phyloP scores from a whole-genome alignment of 2,113 vertebrate species.

The Saccopteryx bilineata region DNA sequence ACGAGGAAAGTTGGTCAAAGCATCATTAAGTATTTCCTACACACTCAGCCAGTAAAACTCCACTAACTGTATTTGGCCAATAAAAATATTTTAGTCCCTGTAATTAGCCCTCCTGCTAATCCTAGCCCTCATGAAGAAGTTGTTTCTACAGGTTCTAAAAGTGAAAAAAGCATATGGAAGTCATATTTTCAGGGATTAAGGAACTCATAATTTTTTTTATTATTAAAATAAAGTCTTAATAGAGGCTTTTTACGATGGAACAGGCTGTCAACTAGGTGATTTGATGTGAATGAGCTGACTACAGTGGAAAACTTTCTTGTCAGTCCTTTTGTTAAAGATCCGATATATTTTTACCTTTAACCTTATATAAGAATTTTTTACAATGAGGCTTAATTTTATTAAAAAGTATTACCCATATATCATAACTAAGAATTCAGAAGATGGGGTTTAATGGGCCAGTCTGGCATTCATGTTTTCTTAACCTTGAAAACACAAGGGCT shows the following conservation, averaged over 20 bases:
- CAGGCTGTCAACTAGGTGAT: background rate
- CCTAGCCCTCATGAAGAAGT: background rate
- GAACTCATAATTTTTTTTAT: background rate
- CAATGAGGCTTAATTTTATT: background rate
- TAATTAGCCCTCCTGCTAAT: background rate
- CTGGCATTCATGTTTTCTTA: background rate
- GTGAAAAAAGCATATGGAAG: background rate
- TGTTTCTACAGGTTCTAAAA: slow-evolving; percentile 25
- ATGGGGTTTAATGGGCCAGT: background rate
- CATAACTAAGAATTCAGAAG: slow-evolving; percentile 1
- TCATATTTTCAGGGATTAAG: background rate
- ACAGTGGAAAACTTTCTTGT: background rate
- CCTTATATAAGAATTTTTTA: background rate
- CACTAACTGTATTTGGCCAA: background rate
- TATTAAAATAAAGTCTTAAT: slow-evolving; percentile 4
- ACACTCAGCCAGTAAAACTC: background rate
- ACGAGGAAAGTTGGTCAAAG: background rate
- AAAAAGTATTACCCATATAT: background rate
- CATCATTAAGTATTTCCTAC: background rate
- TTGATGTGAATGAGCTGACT: background rate
- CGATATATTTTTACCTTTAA: slow-evolving; percentile 7
- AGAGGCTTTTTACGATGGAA: background rate
- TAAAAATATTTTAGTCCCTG: background rate
- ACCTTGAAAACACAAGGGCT: background rate
- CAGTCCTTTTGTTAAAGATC: background rate